Base-by-base conservation (phyloP, 2,888 invertebrate genomes). In the Macrosoma leucophasiata region DNA sequence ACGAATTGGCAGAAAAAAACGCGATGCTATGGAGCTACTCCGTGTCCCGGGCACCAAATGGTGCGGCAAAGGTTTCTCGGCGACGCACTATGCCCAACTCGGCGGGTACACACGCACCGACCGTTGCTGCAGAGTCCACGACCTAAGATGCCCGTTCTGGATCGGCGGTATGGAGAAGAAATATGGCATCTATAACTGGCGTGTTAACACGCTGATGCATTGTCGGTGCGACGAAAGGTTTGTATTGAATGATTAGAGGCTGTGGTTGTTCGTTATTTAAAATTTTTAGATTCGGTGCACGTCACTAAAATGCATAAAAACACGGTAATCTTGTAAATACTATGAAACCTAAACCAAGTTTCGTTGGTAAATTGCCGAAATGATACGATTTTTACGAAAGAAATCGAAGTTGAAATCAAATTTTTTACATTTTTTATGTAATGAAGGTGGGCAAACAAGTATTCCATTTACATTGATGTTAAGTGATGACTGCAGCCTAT, bases 201-300 rank as follows among this genome's bases (percentile, higher is more conserved):
- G 95, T 17, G 89, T 95, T 43, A 94, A 94, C 60, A 96, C 96
- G 10, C 84, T 96, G 46, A 95, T 95, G 87, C 95, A 96, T 61
- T 97, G 97, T 79, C 88, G 90, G 49, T 97, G 97, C 68, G 97
- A 97, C 71, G 91, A 93, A 81, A 91, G 93, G 95, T 94, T 85
- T 75, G 88, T 64, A 41, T 12, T 8, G 27, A 27, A 18, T 27
- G n/a, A 8, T 4, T 11, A 7, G n/a, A n/a, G n/a, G n/a, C n/a
- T n/a, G n/a, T n/a, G n/a, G n/a, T n/a, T n/a, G 2, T 14, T 17
- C 17, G 17, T 17, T 17, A 5, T 7, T 7, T 5, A 17, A 4
- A 17, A 17, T 17, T 17, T 5, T 5, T 5, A 5, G 7, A 17
- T 17, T 17, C 7, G 4, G 4, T 5, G 4, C 17, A 17, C 17